Percentiles rank a stretch among this genome's conserved stretches.
Conservation (phyloP, 2,797 vertebrate species). For the Molossus molossus region DNA sequence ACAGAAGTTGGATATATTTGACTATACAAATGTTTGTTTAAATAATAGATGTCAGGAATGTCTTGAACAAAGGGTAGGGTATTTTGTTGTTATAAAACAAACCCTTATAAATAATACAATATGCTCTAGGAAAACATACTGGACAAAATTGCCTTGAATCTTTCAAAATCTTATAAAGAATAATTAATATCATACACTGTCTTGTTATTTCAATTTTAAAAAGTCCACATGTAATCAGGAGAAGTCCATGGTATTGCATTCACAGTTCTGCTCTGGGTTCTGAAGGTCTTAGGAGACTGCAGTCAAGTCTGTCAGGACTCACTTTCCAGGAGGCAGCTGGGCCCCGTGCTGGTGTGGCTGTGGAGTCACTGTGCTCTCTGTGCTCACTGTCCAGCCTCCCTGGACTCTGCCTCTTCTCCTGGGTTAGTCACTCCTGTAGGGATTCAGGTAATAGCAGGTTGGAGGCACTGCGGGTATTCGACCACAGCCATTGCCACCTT, state of each 20-base stretch:
- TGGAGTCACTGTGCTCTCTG: neutral
- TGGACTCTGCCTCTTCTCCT: conserved; percentile 5
- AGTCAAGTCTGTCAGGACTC: neutral
- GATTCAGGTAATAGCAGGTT: conserved; percentile 74
- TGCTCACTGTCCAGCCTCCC: neutral
- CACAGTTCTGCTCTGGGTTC: neutral
- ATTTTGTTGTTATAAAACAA: conserved; percentile 63
- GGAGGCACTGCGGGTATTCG: conserved; percentile 83
- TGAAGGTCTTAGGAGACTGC: neutral
- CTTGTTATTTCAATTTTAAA: conserved; percentile 47
- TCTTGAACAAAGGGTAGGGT: conserved; percentile 1
- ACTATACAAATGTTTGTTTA: conserved; percentile 62
- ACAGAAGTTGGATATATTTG: conserved; percentile 40
- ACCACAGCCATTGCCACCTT: conserved; percentile 61
- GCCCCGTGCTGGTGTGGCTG: neutral
- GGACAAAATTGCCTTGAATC: conserved; percentile 87
- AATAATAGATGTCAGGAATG: conserved; percentile 61
- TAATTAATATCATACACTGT: neutral
- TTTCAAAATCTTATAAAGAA: conserved; percentile 75
- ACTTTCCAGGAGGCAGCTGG: neutral
- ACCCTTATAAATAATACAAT: neutral
- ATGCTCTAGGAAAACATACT: conserved; percentile 66
- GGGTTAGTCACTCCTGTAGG: neutral
- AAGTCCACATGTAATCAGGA: neutral
- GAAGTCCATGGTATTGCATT: neutral